Evolutionary conservation across 1,140 invertebrate genomes (phyloP), one percentile per base, ranked within the genome.

Genomic region (Ruditapes philippinarum): DNA sequence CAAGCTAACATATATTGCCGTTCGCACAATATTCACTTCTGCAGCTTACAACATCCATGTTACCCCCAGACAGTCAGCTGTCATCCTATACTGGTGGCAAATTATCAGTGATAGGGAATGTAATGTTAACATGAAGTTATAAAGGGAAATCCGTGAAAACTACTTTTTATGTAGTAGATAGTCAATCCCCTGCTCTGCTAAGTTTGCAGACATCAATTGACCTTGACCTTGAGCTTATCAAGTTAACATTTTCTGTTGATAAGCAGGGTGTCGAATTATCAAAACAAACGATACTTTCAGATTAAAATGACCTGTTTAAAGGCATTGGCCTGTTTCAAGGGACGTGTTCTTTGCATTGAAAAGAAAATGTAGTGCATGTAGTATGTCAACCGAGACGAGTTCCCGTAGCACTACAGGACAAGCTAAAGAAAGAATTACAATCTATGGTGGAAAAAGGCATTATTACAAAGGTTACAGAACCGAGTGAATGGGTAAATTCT

Each of bases 261-360:
- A 79, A 79, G 17, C 45, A 79, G n/a, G 3, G 12, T 3, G 3
- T 11, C 14, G 25, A 4, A 4, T 14, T 31, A n/a, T 12, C 2
- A 2, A 79, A 54, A 57, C 31, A 79, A 28, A 42, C 25, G 7
- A 57, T 79, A n/a, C 19, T 54, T 11, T 22, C 51, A 31, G 45
- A 79, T 4, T 79, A 54, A 22, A 33, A 36, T 22, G 51, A 51
- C 28, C 1, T 79, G 17, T 90, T 91, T 49, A 74, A 65, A 62
- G 86, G 86, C 3, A 51, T 90, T 17, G 91, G 90, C 19, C 19
- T n/a, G 25, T 45, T 92, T 14, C 68, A 70, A 79, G 89, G 87
- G 17, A 62, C 51, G 31, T 57, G 49, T 54, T 38, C 85, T 19
- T 86, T 92, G 9, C 62, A 89, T 28, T 19, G 88, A 42, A 60